Evolutionary conservation across 2,797 vertebrate species (phyloP).

Genomic region (Phaenicophaeus curvirostris): DNA sequence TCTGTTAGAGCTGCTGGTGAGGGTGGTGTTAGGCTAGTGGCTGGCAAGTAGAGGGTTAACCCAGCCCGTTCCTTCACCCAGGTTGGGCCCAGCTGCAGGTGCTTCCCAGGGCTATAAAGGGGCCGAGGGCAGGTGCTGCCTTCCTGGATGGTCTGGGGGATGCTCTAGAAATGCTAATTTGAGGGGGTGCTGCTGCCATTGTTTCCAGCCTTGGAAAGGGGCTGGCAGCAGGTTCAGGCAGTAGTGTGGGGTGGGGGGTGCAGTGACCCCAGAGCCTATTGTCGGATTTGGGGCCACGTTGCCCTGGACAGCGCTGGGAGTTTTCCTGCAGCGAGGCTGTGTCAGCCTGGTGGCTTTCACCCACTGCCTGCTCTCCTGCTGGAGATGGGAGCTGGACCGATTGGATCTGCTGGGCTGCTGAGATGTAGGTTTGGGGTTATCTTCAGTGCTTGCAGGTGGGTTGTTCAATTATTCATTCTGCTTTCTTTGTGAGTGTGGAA

Average conservation of each 20-base stretch:
- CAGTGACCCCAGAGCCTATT: too few species aligned
- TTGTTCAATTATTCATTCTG: background rate
- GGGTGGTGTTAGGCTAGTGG: background rate
- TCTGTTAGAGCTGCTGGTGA: background rate
- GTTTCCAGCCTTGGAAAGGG: background rate
- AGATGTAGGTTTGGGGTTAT: background rate
- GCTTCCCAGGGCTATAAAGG: background rate
- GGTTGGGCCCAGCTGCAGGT: background rate
- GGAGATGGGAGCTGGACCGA: background rate
- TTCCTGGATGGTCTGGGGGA: too few species aligned
- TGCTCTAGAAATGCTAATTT: accelerated
- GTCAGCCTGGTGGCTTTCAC: background rate
- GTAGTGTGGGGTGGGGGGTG: too few species aligned
- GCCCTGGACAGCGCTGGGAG: background rate
- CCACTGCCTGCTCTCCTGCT: background rate
- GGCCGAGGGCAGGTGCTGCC: background rate
- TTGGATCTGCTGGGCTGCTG: background rate
- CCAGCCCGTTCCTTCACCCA: background rate
- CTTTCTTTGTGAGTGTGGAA: background rate
- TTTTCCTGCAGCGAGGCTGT: background rate
- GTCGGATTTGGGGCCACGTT: background rate
- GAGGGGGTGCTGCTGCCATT: background rate
- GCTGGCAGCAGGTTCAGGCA: background rate
- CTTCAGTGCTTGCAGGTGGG: background rate
- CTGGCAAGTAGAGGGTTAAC: background rate